Conservation (phyloP, 2,888 invertebrate genomes). For the Seira sanloemensis region DNA sequence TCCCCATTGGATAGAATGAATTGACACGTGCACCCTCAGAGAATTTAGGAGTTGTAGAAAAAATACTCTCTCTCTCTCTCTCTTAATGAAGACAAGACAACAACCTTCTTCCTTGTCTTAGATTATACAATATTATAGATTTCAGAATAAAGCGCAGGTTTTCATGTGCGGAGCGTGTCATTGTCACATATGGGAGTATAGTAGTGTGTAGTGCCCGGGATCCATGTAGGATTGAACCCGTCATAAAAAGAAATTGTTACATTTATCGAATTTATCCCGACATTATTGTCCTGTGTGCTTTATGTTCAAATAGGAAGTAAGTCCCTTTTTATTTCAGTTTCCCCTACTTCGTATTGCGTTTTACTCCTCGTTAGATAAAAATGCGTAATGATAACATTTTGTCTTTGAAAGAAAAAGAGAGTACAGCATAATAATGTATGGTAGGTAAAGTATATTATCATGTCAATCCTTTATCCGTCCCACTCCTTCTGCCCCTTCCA, state of each 20-base stretch:
- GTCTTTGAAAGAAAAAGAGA: no score
- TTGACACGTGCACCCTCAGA: constrained; percentile 71
- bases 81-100: constrained; percentile 72
- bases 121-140: constrained; percentile 17
- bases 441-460: no score
- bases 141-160: constrained; percentile 39
- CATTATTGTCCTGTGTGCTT: no score
- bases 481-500: no score
- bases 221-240: constrained; percentile 16
- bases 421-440: no score
- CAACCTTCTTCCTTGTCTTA: constrained; percentile 54
- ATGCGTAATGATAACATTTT: constrained; percentile 22
- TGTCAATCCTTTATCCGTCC: no score
- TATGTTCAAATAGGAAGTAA: constrained; percentile 1
- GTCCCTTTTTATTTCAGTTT: constrained; percentile 10
- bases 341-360: neutral
- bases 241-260: neutral
- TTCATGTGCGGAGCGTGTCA: constrained; percentile 66
- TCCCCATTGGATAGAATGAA: constrained; percentile 63
- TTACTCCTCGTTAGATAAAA: constrained; percentile 18
- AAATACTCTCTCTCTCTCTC: constrained; percentile 47
- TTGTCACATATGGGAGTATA: constrained; percentile 65
- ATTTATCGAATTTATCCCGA: neutral
- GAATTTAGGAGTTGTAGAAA: constrained; percentile 24
- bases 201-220: no score